Evolutionary conservation across 2,888 invertebrate species (phyloP), one percentile per base, ranked within the genome.

Genomic region (Sesamia inferens): DNA sequence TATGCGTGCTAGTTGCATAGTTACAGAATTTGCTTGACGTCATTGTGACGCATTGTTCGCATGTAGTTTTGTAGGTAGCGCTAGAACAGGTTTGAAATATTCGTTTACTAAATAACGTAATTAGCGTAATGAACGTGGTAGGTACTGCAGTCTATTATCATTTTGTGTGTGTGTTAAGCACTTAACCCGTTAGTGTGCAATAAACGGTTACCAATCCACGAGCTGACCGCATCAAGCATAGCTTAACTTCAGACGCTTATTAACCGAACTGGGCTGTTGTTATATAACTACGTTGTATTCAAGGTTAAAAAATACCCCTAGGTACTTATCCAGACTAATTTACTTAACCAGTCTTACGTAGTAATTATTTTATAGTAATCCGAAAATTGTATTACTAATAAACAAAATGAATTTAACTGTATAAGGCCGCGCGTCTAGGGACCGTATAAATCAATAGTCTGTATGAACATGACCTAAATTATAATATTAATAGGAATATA

Each of bases 341-440:
- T 54, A 76, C 24, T 47, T 16, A 47, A 10, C 6, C 44, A 24
- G 58, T 47, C 51, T 74, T 44, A 68, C 77, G 69, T 13, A 68
- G 62, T 78, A 31, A 51, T 44, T 62, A 71, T 75, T 70, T 44
- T 42, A 13, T 78, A 79, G 39, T 76, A 72, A 58, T 63, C 39
- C 61, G 7, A 44, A 71, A 78, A 78, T 57, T n/a, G 55, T 71
- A n/a, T 71, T 62, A 24, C 22, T 54, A 76, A 72, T 72, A 58
- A 78, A 73, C 62, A 47, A 24, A 74, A 75, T 54, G 10, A 47
- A 61, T 77, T 57, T 44, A 58, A 79, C 47, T 63, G 79, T 74
- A 47, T 31, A 58, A 59, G 68, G 79, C 19, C 58, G 13, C 13
- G 13, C 42, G 62, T 48, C 61, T 48, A 44, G 83, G 54, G 68